Evolutionary conservation across 2,797 vertebrate genomes (phyloP).

Genomic region (Strix occidentalis): DNA sequence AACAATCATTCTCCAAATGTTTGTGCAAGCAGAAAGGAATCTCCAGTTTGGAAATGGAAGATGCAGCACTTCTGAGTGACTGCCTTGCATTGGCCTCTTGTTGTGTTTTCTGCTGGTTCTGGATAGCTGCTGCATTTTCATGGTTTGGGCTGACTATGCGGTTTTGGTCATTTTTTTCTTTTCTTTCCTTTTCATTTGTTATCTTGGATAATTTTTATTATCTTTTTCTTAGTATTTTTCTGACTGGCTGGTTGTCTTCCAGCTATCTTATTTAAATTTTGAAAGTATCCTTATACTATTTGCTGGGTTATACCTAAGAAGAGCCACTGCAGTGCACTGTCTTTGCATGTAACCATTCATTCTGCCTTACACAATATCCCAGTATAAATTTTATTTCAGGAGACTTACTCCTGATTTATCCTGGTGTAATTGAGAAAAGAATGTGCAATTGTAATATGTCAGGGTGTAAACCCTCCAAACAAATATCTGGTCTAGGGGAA

Average conservation of each 20-base stretch:
- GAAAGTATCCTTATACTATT: neutral
- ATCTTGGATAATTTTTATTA: neutral
- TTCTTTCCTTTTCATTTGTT: neutral
- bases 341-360: neutral
- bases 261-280: neutral
- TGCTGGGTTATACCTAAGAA: neutral
- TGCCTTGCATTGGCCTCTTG: neutral
- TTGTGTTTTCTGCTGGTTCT: neutral
- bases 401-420: neutral
- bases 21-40: neutral
- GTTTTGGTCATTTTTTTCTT: neutral
- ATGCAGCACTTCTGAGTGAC: neutral
- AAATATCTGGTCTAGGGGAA: neutral
- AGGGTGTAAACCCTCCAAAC: neutral
- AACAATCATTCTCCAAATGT: neutral
- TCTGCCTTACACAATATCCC: neutral
- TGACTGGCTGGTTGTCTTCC: neutral
- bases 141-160: neutral
- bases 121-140: neutral
- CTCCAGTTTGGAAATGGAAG: neutral
- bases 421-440: neutral
- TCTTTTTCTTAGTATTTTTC: neutral
- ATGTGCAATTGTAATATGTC: accelerated
- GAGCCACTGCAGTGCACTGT: neutral
- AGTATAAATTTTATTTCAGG: neutral